These are phyloP conservation scores for Cheilosia vulpina DNA, from an alignment of 2,888 invertebrate species.

Conservation along the genomic window DNA sequence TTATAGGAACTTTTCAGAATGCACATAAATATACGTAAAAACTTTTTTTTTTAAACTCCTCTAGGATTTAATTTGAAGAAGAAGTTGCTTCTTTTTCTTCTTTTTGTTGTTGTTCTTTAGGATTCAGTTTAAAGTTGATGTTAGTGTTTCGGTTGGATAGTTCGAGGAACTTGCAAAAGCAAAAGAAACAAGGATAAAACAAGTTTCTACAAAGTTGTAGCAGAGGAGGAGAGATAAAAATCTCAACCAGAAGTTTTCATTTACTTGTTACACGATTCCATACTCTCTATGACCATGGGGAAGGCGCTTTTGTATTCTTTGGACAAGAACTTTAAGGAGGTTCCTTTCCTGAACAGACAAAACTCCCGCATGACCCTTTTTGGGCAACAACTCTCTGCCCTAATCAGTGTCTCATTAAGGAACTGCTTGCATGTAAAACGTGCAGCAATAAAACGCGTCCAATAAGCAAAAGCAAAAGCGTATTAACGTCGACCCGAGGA, in stretches of 20 bases:
- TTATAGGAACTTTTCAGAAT: conserved; percentile 13
- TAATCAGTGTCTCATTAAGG: conserved; percentile 64
- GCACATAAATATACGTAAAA: background rate
- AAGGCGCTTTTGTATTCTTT: no score
- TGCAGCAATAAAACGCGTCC: conserved; percentile 59
- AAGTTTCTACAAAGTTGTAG: conserved; percentile 3
- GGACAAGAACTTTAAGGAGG: background rate
- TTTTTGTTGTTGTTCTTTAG: conserved; percentile 2
- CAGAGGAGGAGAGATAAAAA: background rate
- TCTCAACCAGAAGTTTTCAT: background rate
- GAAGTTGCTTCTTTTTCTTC: conserved; percentile 20
- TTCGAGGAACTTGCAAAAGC: background rate
- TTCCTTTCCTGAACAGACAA: no score
- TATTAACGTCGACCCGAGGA: conserved; percentile 31
- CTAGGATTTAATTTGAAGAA: conserved; percentile 12
- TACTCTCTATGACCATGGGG: no score
- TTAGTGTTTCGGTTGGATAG: conserved; percentile 13
- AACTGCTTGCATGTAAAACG: conserved; percentile 53
- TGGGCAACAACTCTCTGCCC: conserved; percentile 1
- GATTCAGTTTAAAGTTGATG: conserved; percentile 34
- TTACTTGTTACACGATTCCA: no score
- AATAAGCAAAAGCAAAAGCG: conserved; percentile 29
- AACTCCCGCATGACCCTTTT: background rate
- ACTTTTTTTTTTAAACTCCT: background rate
- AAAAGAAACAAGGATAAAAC: conserved; percentile 16